phyloP scores from a whole-genome alignment of 1,140 invertebrate genomes.

The Tetranychus cinnabarinus region DNA sequence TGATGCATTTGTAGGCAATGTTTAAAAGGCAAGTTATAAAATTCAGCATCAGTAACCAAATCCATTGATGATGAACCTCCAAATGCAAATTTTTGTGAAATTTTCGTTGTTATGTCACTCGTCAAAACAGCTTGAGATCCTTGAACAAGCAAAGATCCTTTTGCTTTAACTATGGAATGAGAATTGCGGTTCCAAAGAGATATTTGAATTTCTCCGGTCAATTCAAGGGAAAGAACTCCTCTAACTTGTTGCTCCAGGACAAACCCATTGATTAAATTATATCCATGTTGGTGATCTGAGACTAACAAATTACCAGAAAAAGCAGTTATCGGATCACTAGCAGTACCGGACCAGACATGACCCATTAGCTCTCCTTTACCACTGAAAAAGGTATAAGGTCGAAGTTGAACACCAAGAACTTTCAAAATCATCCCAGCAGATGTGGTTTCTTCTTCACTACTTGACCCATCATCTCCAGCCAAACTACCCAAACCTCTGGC shows the following conservation, averaged over 20 bases:
- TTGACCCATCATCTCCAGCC: constrained; percentile 18
- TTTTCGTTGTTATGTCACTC: not conserved
- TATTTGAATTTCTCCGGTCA: constrained; percentile 55
- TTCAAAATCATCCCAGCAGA: constrained; percentile 64
- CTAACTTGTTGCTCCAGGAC: constrained; percentile 39
- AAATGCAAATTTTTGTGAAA: constrained; percentile 24
- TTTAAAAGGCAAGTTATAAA: constrained; percentile 40
- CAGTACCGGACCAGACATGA: constrained; percentile 62
- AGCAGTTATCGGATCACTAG: constrained; percentile 51
- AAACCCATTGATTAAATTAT: constrained; percentile 47
- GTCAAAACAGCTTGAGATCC: constrained; percentile 39
- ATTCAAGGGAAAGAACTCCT: constrained; percentile 51
- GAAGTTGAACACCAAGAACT: constrained; percentile 44
- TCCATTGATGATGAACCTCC: constrained; percentile 43
- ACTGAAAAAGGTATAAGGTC: constrained; percentile 60
- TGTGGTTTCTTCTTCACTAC: constrained; percentile 24
- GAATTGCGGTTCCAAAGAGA: constrained; percentile 69
- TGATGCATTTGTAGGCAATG: constrained; percentile 55
- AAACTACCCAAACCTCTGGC: constrained; percentile 46
- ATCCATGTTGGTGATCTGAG: constrained; percentile 41
- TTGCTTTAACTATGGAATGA: constrained; percentile 48
- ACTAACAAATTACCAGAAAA: constrained; percentile 47
- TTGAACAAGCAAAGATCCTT: constrained; percentile 38
- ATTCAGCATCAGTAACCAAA: constrained; percentile 50
- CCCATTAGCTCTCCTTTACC: constrained; percentile 66